Conservation (phyloP, 2,797 vertebrate genomes). For the Tauraco hartlaubi region DNA sequence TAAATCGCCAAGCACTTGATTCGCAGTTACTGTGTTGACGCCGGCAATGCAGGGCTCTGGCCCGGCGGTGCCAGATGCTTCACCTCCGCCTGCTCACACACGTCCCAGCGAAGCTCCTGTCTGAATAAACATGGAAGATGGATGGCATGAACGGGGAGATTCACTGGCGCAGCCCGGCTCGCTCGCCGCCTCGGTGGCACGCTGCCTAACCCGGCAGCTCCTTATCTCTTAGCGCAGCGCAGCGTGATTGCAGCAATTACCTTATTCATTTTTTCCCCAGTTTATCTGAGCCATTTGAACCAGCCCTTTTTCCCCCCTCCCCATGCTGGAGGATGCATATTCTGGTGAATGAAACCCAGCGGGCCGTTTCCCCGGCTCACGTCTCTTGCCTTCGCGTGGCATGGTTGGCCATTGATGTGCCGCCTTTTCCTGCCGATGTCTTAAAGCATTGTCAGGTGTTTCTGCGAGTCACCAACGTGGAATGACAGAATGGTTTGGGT, state of each 20-base stretch:
- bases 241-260: background rate
- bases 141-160: background rate
- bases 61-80: background rate
- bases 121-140: background rate
- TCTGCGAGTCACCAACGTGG: background rate
- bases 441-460: background rate
- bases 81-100: conserved; percentile 31
- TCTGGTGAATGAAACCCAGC: background rate
- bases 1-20: background rate
- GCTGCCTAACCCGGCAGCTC: background rate
- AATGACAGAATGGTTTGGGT: too few relatives aligned
- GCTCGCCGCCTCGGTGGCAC: background rate
- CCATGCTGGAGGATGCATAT: background rate
- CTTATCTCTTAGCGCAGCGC: accelerated
- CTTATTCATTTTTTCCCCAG: background rate
- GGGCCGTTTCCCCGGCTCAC: background rate
- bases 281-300: background rate
- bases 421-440: background rate
- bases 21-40: background rate
- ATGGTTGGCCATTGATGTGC: background rate
- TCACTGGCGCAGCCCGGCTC: background rate
- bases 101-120: background rate
- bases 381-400: background rate
- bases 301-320: background rate
- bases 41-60: background rate